Conservation (phyloP, 1,140 invertebrate species). For the Drosophila nikananu region DNA sequence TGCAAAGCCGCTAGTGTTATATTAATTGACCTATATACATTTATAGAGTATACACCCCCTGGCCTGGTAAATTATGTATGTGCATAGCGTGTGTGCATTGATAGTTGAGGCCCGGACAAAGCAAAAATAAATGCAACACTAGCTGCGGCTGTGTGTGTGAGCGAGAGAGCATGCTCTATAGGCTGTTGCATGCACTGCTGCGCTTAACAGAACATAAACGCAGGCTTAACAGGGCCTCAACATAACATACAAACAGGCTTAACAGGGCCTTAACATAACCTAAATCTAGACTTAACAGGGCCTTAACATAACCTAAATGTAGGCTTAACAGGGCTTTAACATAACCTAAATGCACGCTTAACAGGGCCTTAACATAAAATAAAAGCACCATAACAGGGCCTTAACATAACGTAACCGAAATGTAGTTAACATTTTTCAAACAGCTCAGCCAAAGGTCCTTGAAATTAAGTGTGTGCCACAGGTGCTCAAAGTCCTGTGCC, state of each 20-base stretch:
- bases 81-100: conserved; percentile 4
- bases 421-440: background rate
- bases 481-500: background rate
- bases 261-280: background rate
- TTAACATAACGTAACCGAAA: background rate
- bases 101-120: conserved; percentile 31
- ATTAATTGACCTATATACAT: background rate
- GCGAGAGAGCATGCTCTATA: background rate
- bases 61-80: background rate
- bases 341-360: too few relatives aligned
- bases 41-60: background rate
- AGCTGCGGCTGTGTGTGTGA: background rate
- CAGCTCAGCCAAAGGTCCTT: background rate
- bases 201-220: background rate
- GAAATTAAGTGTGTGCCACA: conserved; percentile 2
- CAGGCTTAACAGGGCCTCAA: background rate
- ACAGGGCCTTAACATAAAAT: conserved; percentile 2
- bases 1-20: background rate
- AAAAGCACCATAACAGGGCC: background rate
- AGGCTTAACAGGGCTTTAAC: background rate
- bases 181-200: conserved; percentile 9
- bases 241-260: background rate
- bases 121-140: conserved; percentile 21
- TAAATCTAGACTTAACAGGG: too few relatives aligned
- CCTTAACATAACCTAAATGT: background rate